Evolutionary conservation across 37 sponge, comb jelly and placozoan genomes (phyloP).

Genomic region (Axinella damicornis): DNA sequence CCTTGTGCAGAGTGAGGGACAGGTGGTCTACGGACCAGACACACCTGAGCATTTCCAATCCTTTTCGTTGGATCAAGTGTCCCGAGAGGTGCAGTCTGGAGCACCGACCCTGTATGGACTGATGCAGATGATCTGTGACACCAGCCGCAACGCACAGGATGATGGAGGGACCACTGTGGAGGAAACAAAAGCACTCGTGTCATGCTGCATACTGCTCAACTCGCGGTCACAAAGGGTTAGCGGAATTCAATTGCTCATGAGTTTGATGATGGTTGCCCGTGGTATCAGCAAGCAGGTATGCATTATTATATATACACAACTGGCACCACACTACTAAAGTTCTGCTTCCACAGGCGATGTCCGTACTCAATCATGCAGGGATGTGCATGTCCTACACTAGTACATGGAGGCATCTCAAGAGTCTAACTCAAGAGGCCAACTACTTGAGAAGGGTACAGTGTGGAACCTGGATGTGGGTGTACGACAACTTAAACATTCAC

Average conservation of each 20-base stretch:
- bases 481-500: neutral
- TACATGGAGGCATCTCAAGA: neutral
- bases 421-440: neutral
- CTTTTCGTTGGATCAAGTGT: too few relatives aligned
- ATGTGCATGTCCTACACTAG: neutral
- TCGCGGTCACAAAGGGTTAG: neutral
- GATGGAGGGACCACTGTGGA: neutral
- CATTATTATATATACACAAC: neutral
- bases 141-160: too few relatives aligned
- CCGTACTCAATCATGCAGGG: neutral
- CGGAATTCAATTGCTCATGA: neutral
- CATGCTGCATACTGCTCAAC: neutral
- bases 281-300: neutral
- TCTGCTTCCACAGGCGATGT: neutral
- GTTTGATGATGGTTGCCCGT: neutral
- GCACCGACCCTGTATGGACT: too few relatives aligned
- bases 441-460: neutral
- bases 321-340: neutral
- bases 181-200: neutral
- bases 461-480: neutral
- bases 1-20: too few relatives aligned
- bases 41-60: too few relatives aligned
- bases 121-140: too few relatives aligned
- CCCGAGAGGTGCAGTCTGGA: too few relatives aligned
- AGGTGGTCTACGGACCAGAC: too few relatives aligned